Evolutionary conservation across 2,113 vertebrate species (phyloP).

Genomic region (Phalacrocorax aristotelis): DNA sequence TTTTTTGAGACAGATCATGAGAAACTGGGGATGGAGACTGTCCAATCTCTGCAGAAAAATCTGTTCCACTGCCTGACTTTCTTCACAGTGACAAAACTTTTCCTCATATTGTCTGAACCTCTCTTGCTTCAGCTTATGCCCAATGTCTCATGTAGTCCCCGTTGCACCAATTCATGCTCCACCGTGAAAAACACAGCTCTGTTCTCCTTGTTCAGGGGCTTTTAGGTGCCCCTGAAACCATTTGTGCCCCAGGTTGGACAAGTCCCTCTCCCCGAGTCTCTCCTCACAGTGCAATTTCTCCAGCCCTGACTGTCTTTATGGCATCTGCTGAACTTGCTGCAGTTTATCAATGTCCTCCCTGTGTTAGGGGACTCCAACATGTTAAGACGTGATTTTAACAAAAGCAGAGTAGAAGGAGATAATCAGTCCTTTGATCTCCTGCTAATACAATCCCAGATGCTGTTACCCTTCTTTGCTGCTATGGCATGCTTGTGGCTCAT

Average conservation of each 20-base stretch:
- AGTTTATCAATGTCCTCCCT: neutral
- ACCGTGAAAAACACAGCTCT: neutral
- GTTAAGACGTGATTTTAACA: neutral
- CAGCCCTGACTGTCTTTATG: neutral
- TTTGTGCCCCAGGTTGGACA: neutral
- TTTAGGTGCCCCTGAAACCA: neutral
- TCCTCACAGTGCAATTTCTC: neutral
- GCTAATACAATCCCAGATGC: neutral
- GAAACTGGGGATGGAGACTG: neutral
- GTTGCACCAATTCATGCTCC: neutral
- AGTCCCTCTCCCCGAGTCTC: neutral
- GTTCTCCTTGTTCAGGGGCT: neutral
- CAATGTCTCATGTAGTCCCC: fast-evolving
- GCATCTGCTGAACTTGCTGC: neutral
- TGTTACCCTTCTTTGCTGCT: neutral
- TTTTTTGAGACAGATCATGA: neutral
- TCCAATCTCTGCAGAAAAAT: neutral
- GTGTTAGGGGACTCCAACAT: neutral
- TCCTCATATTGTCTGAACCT: neutral
- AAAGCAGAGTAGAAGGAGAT: neutral
- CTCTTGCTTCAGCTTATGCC: neutral
- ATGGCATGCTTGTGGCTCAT: neutral
- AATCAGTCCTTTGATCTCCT: neutral
- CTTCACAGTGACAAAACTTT: neutral
- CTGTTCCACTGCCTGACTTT: neutral